Evolutionary conservation across 2,113 vertebrate genomes (phyloP), one percentile per base, ranked within the genome.

Genomic region (Phylloscopus trochilus): DNA sequence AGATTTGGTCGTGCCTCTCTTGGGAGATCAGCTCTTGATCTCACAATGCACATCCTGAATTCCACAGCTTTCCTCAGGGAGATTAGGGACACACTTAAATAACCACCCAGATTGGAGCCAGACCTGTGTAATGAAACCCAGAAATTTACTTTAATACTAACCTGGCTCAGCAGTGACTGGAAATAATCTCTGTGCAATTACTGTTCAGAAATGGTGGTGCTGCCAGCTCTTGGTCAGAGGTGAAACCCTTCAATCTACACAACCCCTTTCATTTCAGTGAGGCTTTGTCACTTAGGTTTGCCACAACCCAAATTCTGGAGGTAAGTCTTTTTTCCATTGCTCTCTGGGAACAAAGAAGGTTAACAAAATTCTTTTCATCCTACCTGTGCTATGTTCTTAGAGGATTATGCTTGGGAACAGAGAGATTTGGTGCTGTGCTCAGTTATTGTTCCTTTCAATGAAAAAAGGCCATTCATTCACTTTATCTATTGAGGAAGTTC

Each of bases 1-100:
- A 96, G 97, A 77, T 95, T 95, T 51, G 97, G 96, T 83, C 53
- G 91, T 56, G 88, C 94, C 74, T 37, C 53, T 93, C 95, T 53
- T 66, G 87, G 11, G 67, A 97, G 69, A 67, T 98, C 35, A 13
- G 7, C 11, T 28, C 44, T 39, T 41, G 74, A 87, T 63, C 83
- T 85, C 63, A 91, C 95, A 44, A 37, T 0, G 1, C 20, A 35
- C 9, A 64, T 84, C 55, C 46, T 53, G 39, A 70, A 74, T 81
- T 69, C 55, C 37, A 11, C 64, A 62, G 5, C 17, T 6, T 18
- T 70, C 43, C 39, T 39, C 21, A 37, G n/a, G 59, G 24, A 76
- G 35, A 43, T 21, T 21, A 33, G 41, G 47, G 35, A 63, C 52
- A 67, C 6, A 3, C 26, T 27, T 18, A 49, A 91, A 46, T 17